phyloP scores from a whole-genome alignment of 2,888 invertebrate species.

The Andrena bucephala region DNA sequence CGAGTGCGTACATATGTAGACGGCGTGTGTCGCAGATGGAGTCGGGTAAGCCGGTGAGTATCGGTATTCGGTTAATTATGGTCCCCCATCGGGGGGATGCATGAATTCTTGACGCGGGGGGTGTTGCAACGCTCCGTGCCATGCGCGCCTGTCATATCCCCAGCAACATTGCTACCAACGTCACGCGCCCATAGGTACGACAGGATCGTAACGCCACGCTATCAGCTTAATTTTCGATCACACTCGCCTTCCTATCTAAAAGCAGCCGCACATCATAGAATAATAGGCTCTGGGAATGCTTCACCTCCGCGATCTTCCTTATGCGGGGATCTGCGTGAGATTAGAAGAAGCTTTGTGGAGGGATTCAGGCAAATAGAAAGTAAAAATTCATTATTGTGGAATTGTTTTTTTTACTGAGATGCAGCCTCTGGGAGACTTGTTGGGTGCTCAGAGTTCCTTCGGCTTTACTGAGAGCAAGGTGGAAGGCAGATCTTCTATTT shows the following conservation, averaged over 20 bases:
- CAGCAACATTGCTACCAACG: slow-evolving; percentile 81
- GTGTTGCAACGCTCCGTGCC: slow-evolving; percentile 83
- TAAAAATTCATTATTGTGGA: background rate
- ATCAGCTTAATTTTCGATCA: slow-evolving; percentile 68
- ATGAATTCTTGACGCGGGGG: slow-evolving; percentile 85
- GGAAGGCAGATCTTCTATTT: background rate
- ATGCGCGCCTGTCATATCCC: slow-evolving; percentile 84
- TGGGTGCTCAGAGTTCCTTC: background rate
- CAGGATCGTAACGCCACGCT: slow-evolving; percentile 67
- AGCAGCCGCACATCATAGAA: background rate
- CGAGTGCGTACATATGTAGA: slow-evolving; percentile 32
- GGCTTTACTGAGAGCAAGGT: background rate
- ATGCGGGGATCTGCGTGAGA: too few species aligned
- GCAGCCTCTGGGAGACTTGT: too few species aligned
- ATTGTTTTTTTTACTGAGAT: too few species aligned
- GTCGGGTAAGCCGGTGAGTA: slow-evolving; percentile 80
- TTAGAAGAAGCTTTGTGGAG: too few species aligned
- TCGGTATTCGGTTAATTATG: slow-evolving; percentile 85
- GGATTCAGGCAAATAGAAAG: background rate
- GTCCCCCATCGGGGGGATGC: slow-evolving; percentile 80
- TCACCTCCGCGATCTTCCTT: background rate
- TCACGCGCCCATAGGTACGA: slow-evolving; percentile 75
- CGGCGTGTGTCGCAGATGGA: slow-evolving; percentile 78
- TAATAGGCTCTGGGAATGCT: background rate
- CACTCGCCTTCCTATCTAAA: slow-evolving; percentile 29